Percentiles rank a stretch among this genome's conserved stretches.
These are phyloP conservation scores for Nicator chloris DNA, from an alignment of 2,113 vertebrate species.

Conservation along the genomic window DNA sequence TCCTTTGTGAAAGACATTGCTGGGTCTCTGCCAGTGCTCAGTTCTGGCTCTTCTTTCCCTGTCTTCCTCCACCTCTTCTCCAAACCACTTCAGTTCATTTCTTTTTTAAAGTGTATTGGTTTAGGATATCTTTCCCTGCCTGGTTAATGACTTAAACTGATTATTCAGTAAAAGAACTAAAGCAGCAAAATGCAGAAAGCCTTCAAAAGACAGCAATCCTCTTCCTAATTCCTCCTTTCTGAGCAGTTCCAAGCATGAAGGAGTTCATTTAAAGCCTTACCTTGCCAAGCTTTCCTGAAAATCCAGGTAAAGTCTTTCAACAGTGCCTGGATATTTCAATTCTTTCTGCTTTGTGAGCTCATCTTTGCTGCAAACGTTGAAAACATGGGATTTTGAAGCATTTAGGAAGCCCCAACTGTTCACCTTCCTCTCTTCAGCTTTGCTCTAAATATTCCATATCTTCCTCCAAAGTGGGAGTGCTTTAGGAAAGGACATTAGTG, in stretches of 20 bases:
- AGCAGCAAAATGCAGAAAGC: background rate
- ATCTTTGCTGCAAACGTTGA: background rate
- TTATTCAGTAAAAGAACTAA: slow-evolving; percentile 8
- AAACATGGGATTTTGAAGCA: accelerated
- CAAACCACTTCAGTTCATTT: slow-evolving; percentile 43
- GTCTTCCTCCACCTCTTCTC: slow-evolving; percentile 67
- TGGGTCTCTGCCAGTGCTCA: slow-evolving; percentile 29
- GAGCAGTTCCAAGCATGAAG: background rate
- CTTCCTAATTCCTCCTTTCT: background rate
- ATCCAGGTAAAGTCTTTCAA: slow-evolving; percentile 46
- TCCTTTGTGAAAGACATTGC: slow-evolving; percentile 59
- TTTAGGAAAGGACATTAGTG: background rate
- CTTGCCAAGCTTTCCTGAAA: slow-evolving; percentile 27
- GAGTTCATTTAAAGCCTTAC: background rate
- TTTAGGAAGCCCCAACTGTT: background rate
- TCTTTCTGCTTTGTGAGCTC: background rate
- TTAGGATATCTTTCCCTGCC: background rate
- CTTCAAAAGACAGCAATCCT: background rate
- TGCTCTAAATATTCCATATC: background rate
- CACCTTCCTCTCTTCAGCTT: background rate
- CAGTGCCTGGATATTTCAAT: background rate
- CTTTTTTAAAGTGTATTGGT: background rate
- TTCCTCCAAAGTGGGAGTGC: background rate
- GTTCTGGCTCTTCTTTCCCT: background rate
- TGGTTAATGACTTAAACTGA: background rate